Base-by-base conservation (phyloP, 1,140 invertebrate species). In the Drosophila paulistorum region DNA sequence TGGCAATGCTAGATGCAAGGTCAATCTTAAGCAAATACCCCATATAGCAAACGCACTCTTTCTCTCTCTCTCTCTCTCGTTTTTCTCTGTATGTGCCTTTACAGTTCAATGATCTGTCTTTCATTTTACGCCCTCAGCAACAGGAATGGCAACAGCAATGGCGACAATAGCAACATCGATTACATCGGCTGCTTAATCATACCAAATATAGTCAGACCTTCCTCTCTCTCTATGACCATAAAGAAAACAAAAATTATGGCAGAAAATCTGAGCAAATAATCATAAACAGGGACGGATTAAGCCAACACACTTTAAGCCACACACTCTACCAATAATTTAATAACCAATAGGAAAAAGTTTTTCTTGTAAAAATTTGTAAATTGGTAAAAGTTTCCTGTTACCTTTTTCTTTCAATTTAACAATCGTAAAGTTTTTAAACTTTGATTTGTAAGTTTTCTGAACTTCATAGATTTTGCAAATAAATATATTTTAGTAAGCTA, bases 131-230 rank as follows among this genome's bases (percentile, higher is more conserved):
- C 68, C 68, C 60, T 64, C 61, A 41, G 48, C 35, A 37, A 17
- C 51, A 37, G 35, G 11, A 39, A 39, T 13, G 37, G 48, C 35
- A 26, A 17, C 51, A 37, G 35, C 37, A 39, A 39, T 13, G 37
- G 37, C 37, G 37, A 51, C 45, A 48, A 9, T 13, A 48, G 14
- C 17, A 51, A 51, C 45, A 51, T 51, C 20, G 45, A 51, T 51
- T 51, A 42, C 33, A 9, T 51, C 68, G 61, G 62, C 65, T 62
- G 71, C 76, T 78, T 79, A 79, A 79, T 79, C 75, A 74, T 79
- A 62, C 77, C 76, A 65, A 69, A 78, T 79, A 78, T 66, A 65
- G 76, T 20, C 60, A 45, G 72, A 37, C 58, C 39, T 63, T 30
- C 37, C 51, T 55, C 66, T 39, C 66, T 39, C 37, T 55, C 37